Evolutionary conservation across 2,113 vertebrate species (phyloP), one percentile per base, ranked within the genome.

Genomic region (Microtus pennsylvanicus): DNA sequence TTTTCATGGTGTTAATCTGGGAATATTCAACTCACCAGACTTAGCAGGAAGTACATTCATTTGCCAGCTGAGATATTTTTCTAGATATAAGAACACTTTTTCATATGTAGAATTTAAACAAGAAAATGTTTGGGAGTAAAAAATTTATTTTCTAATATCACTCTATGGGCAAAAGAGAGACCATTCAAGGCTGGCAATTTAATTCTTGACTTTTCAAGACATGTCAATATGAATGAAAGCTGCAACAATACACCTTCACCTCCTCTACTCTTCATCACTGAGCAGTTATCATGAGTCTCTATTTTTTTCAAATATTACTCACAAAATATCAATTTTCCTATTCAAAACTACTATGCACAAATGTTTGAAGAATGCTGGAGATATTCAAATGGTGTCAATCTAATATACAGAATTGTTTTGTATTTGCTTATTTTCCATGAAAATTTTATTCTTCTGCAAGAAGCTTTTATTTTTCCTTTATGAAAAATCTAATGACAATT

Each of bases 351-450:
- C 22, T 72, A 13, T 85, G 17, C 61, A 55, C 19, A 58, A 22
- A 91, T 83, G 91, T 16, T 22, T 78, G 87, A 94, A 89, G 82
- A 1, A 91, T 33, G 90, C 45, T 90, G 55, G 52, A 72, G 3
- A 76, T 77, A 26, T 45, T 52, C 86, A 78, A 93, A 85, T 69
- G 22, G 17, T 89, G 85, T 94, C 58, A 77, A 70, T 90, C 92
- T 90, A 86, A 91, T 1, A 6, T 55, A 0, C 52, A 61, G 38
- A 82, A 47, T 63, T 78, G 1, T 82, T 93, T 93, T 81, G 14
- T 61, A 35, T 82, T 94, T 78, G 45, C 47, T 82, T 92, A 80
- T 81, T 75, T 24, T 33, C 72, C n/a, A 26, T 67, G 4, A 17
- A 0, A 91, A 45, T 93, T 94, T 63, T 75, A 72, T 47, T 81